Evolutionary conservation across 2,888 invertebrate genomes (phyloP).

Genomic region (Microctonus brassicae): DNA sequence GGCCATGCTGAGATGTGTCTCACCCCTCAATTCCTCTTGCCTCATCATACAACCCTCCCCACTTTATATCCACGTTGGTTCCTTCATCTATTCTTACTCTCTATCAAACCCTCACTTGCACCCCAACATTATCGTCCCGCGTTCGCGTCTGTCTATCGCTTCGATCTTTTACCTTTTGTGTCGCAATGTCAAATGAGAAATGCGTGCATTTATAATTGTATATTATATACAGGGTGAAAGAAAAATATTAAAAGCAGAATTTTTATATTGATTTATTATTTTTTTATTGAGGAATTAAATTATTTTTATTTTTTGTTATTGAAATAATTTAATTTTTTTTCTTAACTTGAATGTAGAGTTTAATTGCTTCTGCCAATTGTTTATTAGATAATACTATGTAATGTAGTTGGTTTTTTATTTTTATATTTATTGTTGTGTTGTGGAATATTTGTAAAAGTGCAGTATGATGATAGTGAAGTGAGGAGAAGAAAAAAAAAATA

Average conservation of each 20-base stretch:
- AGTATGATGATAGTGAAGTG: too few species aligned
- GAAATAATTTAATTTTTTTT: too few species aligned
- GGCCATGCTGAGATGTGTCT: background rate
- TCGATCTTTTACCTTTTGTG: slow-evolving; percentile 56
- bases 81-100: background rate
- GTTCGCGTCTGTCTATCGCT: slow-evolving; percentile 31
- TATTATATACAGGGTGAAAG: too few species aligned
- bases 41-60: slow-evolving; percentile 19
- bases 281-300: too few species aligned
- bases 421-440: background rate
- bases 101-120: background rate
- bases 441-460: too few species aligned
- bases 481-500: too few species aligned
- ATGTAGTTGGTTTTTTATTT: background rate
- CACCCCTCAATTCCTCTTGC: background rate
- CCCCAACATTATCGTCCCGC: too few species aligned
- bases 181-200: slow-evolving; percentile 61
- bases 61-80: too few species aligned
- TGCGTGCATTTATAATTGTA: slow-evolving; percentile 68
- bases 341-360: too few species aligned
- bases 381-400: background rate
- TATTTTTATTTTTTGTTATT: too few species aligned
- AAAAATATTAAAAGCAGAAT: too few species aligned
- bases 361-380: slow-evolving; percentile 59
- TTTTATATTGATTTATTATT: too few species aligned